phyloP scores from a whole-genome alignment of 2,797 vertebrate species.

The Coracias cyanogaster region DNA sequence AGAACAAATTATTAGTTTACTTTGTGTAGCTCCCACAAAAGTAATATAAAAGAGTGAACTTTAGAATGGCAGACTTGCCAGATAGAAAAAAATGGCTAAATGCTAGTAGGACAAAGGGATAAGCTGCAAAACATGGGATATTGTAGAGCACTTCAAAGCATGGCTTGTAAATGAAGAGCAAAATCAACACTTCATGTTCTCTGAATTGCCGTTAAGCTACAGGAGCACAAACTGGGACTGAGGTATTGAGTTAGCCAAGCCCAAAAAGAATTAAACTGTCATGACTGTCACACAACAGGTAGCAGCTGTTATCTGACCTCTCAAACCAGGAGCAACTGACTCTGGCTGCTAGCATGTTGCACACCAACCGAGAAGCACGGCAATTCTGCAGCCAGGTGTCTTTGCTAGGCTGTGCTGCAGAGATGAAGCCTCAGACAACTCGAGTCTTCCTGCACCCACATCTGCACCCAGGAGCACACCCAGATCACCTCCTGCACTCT shows the following conservation, averaged over 20 bases:
- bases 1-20: neutral
- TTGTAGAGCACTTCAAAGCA: neutral
- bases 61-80: neutral
- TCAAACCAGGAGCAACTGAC: rapidly evolving
- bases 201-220: neutral
- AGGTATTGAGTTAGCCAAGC: neutral
- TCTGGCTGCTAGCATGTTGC: rapidly evolving
- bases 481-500: neutral
- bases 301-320: neutral
- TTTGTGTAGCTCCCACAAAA: neutral
- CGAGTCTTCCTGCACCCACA: rapidly evolving
- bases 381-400: rapidly evolving
- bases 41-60: neutral
- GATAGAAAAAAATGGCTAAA: neutral
- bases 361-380: rapidly evolving
- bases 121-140: neutral
- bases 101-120: neutral
- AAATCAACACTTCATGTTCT: neutral
- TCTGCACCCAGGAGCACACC: neutral
- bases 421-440: rapidly evolving
- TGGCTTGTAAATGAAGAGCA: neutral
- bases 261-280: neutral
- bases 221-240: neutral
- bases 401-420: neutral
- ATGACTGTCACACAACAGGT: neutral